A percentile compares a stretch with the other conserved stretches of the same genome.
Evolutionary conservation across 2,888 invertebrate species (phyloP).

Genomic region (Athalia circularis): DNA sequence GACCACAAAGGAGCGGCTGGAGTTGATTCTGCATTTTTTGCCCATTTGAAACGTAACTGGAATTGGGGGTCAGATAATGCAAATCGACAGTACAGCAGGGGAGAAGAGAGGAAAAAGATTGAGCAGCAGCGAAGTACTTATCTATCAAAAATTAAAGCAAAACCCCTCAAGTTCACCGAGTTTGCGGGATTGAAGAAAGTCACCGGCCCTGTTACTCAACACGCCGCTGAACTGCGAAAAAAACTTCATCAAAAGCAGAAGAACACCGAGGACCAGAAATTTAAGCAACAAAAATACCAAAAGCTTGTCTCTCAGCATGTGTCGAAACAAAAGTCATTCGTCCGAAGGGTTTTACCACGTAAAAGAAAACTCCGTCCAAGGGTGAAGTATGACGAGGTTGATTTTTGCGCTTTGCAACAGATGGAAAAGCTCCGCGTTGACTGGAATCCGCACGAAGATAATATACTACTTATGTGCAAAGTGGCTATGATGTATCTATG

Average conservation of each 20-base stretch:
- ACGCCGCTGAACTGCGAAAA: slow-evolving; percentile 53
- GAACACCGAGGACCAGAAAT: slow-evolving; percentile 6
- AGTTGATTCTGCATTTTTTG: slow-evolving; percentile 82
- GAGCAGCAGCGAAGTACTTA: slow-evolving; percentile 35
- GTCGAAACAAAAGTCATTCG: slow-evolving; percentile 60
- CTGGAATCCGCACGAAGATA: slow-evolving; percentile 84
- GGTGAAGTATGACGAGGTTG: slow-evolving; percentile 78
- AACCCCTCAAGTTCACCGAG: slow-evolving; percentile 62
- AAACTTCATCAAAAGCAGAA: slow-evolving; percentile 36
- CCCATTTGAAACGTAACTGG: slow-evolving; percentile 82
- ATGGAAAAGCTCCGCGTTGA: slow-evolving; percentile 79
- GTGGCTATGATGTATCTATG: slow-evolving; percentile 78
- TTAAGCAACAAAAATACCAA: slow-evolving; percentile 36
- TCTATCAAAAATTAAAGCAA: slow-evolving; percentile 49
- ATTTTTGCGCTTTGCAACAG: slow-evolving; percentile 79
- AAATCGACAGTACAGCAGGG: slow-evolving; percentile 44
- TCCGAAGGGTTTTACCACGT: slow-evolving; percentile 65
- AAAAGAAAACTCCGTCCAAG: slow-evolving; percentile 57
- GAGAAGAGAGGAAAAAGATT: slow-evolving; percentile 47
- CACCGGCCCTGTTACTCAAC: slow-evolving; percentile 57
- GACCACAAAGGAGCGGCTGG: slow-evolving; percentile 85
- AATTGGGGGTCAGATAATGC: slow-evolving; percentile 71
- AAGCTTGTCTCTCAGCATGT: slow-evolving; percentile 41
- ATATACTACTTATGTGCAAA: slow-evolving; percentile 81
- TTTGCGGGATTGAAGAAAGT: slow-evolving; percentile 60